Evolutionary conservation across 2,888 invertebrate species (phyloP).

Genomic region (Nomada flava): DNA sequence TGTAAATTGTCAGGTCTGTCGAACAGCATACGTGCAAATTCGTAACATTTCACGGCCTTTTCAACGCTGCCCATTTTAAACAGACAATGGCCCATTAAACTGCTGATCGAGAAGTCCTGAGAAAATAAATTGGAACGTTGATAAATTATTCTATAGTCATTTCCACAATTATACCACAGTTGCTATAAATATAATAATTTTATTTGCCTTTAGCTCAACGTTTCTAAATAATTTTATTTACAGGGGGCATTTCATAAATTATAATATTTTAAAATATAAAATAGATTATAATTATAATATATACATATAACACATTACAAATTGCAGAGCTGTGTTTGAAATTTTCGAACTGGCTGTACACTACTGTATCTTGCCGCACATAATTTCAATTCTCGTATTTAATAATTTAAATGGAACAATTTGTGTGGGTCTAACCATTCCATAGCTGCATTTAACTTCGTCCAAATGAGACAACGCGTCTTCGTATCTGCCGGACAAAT

Average conservation of each 20-base stretch:
- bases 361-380: neutral
- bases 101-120: constrained; percentile 75
- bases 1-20: constrained; percentile 74
- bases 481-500: constrained; percentile 70
- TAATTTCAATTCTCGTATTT: neutral
- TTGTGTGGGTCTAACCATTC: constrained; percentile 65
- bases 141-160: neutral
- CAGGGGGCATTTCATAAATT: too few species aligned
- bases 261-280: too few species aligned
- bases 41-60: constrained; percentile 71
- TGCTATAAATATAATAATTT: too few species aligned
- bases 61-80: constrained; percentile 60
- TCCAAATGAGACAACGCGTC: constrained; percentile 71
- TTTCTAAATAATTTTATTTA: too few species aligned
- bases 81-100: constrained; percentile 75
- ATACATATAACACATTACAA: too few species aligned
- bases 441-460: constrained; percentile 69
- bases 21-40: constrained; percentile 72
- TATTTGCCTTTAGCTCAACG: too few species aligned
- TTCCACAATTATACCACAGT: neutral
- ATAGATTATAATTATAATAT: too few species aligned
- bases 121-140: neutral
- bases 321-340: too few species aligned
- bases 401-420: neutral
- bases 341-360: too few species aligned